phyloP scores from a whole-genome alignment of 2,888 invertebrate species.

The Ischnus inquisitorius region DNA sequence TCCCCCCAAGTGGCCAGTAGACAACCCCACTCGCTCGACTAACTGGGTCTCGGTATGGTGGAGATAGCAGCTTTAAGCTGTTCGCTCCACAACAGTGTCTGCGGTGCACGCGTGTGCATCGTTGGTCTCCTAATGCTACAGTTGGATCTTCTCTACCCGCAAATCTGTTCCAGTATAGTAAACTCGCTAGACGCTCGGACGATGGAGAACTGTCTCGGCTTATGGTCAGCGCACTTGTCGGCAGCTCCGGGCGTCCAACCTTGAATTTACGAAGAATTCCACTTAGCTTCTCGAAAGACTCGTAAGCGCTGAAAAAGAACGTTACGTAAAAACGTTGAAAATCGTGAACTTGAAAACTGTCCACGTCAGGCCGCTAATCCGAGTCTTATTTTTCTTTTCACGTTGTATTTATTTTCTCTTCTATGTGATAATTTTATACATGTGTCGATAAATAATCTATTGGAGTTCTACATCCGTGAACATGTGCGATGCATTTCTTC shows the following conservation, averaged over 20 bases:
- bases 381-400: background rate
- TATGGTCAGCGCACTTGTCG: conserved; percentile 48
- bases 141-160: conserved; percentile 12
- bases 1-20: background rate
- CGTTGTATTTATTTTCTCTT: conserved; percentile 23
- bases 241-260: conserved; percentile 71
- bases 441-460: conserved; percentile 24
- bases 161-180: conserved; percentile 20
- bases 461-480: conserved; percentile 13
- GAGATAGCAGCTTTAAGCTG: background rate
- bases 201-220: background rate
- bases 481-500: background rate
- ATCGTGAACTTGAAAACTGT: background rate
- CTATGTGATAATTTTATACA: conserved; percentile 2
- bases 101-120: background rate
- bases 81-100: conserved; percentile 25
- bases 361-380: background rate
- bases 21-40: conserved; percentile 49
- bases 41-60: conserved; percentile 48
- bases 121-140: background rate
- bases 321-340: background rate
- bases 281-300: conserved; percentile 18
- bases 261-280: conserved; percentile 58
- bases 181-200: conserved; percentile 18
- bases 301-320: background rate